Conservation (phyloP, 2,888 invertebrate species). For the Nymphalis c-album region DNA sequence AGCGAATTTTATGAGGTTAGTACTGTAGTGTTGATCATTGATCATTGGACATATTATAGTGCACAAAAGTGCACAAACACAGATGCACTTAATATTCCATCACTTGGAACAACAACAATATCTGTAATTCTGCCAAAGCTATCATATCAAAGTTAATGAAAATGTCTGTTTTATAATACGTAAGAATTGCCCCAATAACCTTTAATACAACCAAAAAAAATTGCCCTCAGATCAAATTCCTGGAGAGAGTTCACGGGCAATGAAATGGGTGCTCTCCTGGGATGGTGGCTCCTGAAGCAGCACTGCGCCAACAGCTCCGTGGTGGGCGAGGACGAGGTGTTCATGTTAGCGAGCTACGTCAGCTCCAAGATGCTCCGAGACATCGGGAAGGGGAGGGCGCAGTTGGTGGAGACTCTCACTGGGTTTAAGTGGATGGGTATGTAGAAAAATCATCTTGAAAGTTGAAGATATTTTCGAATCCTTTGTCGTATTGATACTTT, state of each 20-base stretch:
- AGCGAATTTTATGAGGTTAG: no score
- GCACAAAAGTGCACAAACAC: no score
- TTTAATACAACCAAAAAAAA: neutral
- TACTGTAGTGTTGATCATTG: no score
- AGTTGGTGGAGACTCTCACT: slow-evolving; percentile 93
- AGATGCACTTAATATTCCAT: no score
- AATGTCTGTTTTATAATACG: no score
- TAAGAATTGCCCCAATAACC: neutral
- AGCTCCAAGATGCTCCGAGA: slow-evolving; percentile 96
- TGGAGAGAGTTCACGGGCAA: slow-evolving; percentile 98
- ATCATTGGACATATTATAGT: no score
- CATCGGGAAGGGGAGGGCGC: slow-evolving; percentile 89
- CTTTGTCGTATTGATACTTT: no score
- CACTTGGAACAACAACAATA: no score
- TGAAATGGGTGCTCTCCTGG: slow-evolving; percentile 95
- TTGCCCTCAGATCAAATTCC: slow-evolving; percentile 48
- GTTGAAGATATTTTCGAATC: no score
- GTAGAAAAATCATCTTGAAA: slow-evolving; percentile 31
- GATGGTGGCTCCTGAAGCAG: slow-evolving; percentile 93
- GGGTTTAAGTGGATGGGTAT: slow-evolving; percentile 99
- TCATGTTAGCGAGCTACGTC: slow-evolving; percentile 95
- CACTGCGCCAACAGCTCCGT: slow-evolving; percentile 68
- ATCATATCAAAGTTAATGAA: no score
- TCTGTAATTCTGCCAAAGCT: no score
- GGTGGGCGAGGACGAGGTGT: slow-evolving; percentile 82